Conservation (phyloP, 2,888 invertebrate species). For the Himalopsyche japonica region DNA sequence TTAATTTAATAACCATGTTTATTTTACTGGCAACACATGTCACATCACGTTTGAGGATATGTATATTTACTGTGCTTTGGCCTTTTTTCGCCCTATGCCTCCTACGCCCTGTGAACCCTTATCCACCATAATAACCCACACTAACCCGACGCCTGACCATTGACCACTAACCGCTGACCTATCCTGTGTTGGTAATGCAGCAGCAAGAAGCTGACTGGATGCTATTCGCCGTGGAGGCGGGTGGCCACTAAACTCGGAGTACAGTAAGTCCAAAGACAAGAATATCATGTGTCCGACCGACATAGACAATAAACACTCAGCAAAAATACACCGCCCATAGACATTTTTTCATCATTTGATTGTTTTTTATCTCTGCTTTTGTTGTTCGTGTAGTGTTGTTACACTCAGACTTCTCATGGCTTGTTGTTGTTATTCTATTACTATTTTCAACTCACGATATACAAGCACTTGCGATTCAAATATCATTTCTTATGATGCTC, state of each 20-base stretch:
- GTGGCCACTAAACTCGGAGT: slow-evolving; percentile 94
- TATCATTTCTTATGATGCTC: too few relatives aligned
- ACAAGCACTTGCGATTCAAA: too few relatives aligned
- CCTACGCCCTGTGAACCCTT: not conserved
- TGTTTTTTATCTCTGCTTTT: not conserved
- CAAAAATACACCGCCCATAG: slow-evolving; percentile 3
- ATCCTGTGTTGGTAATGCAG: slow-evolving; percentile 51
- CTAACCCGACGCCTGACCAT: not conserved
- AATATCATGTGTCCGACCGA: slow-evolving; percentile 41
- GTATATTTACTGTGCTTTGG: slow-evolving; percentile 31
- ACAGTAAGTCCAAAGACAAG: slow-evolving; percentile 75
- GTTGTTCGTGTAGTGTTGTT: not conserved
- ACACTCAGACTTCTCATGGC: too few relatives aligned
- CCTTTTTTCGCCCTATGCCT: slow-evolving; percentile 17
- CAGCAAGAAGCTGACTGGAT: slow-evolving; percentile 71
- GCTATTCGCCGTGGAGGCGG: slow-evolving; percentile 91
- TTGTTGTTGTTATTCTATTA: too few relatives aligned
- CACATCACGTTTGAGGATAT: not conserved
- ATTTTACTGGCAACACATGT: slow-evolving; percentile 1
- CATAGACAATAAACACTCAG: not conserved
- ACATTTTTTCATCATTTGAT: not conserved
- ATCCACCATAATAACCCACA: slow-evolving; percentile 3
- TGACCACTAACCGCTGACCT: not conserved
- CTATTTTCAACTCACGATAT: too few relatives aligned
- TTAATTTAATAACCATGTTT: not conserved